Base-by-base conservation (phyloP, 37 sponge, comb jelly and placozoan species). In the Hormiphora californensis region DNA sequence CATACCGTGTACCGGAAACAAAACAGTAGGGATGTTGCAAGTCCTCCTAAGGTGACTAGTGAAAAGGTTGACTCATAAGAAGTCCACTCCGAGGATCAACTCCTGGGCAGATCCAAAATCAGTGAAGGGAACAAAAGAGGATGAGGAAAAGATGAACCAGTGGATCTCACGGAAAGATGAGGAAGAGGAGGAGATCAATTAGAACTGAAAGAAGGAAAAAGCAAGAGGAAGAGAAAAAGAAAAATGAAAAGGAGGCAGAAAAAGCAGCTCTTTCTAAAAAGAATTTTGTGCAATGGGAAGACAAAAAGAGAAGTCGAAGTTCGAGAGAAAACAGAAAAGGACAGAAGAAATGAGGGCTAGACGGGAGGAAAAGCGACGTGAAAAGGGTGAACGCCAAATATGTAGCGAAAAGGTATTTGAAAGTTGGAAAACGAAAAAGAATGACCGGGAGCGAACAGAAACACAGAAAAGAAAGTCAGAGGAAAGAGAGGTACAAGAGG, bases 71-170 rank as follows among this genome's bases (percentile, higher is more conserved):
- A 7, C 23, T 17, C 3, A 4, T 43, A 73, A 41, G 25, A 73
- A 73, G 25, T 8, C 44, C 23, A 3, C 81, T 11, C 81, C 81
- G 7, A 73, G 23, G 25, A 36, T 73, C 4, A 43, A 33, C 46
- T 32, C 36, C 3, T 73, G 81, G 81, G 43, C 43, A 27, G 81
- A 73, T 41, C 81, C 81, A 41, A 73, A 73, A 40, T 39, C 81
- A n/a, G 81, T 73, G 46, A 73, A 40, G 25, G 81, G 81, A 21
- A 73, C 43, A 27, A 1, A 22, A 9, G 15, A 40, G 12, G 81
- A 73, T 19, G 38, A 21, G 5, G 17, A 73, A 46, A 73, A 41
- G 25, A 73, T 73, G 41, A 33, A 73, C 17, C 46, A 73, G 15
- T 73, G 81, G 81, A 28, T 73, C 17, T 5, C 81, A 21, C 27